These are phyloP conservation scores for Octodon degus DNA, from an alignment of 2,113 vertebrate species.

Conservation along the genomic window DNA sequence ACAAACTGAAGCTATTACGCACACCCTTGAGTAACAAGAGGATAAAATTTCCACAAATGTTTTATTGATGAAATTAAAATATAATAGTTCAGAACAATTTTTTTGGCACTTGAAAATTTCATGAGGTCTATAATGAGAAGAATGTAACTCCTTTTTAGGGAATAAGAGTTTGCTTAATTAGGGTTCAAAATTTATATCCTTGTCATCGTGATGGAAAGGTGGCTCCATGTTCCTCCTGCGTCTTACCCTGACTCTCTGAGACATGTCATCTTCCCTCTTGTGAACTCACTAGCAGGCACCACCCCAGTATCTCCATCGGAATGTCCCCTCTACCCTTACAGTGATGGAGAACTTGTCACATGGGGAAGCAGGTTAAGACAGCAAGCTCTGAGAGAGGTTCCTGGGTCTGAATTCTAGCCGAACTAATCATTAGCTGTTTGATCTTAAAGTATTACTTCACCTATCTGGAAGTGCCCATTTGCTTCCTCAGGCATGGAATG, in stretches of 20 bases:
- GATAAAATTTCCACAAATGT: slow-evolving; percentile 1
- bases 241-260: not conserved
- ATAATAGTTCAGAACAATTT: not conserved
- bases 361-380: not conserved
- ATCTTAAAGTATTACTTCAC: not conserved
- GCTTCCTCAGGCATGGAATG: not conserved
- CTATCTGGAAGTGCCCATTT: not conserved
- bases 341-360: not conserved
- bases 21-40: not conserved
- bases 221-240: not conserved
- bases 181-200: not conserved
- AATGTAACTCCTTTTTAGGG: not conserved
- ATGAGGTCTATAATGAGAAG: slow-evolving; percentile 23
- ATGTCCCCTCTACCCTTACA: not conserved
- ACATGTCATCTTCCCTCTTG: too few relatives aligned
- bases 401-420: not conserved
- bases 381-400: not conserved
- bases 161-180: not conserved
- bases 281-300: not conserved
- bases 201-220: not conserved
- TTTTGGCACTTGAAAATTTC: slow-evolving; percentile 23
- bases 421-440: not conserved
- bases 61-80: slow-evolving; percentile 49
- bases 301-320: not conserved
- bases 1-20: not conserved